A percentile compares a stretch with the other conserved stretches of the same genome.
Evolutionary conservation across 2,797 vertebrate genomes (phyloP).

Genomic region (Brotula barbata): DNA sequence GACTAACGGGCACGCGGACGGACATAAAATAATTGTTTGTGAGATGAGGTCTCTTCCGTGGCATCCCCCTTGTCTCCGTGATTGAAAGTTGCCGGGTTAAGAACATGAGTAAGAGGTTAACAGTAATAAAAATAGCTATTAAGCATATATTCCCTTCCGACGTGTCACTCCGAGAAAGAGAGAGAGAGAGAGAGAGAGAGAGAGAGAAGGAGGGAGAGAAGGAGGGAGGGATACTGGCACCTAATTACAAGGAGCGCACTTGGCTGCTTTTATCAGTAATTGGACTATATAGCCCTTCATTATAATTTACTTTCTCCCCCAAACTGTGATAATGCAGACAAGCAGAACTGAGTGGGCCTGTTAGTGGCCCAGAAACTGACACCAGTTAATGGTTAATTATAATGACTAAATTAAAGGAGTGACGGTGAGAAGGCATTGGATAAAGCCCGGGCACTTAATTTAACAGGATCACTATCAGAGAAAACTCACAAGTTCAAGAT

Average conservation of each 20-base stretch:
- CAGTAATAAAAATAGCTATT: slow-evolving; percentile 87
- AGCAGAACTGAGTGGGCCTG: slow-evolving; percentile 99
- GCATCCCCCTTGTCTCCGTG: slow-evolving; percentile 59
- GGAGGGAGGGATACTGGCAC: slow-evolving; percentile 93
- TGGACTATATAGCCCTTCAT: slow-evolving; percentile 99
- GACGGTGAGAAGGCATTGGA: slow-evolving; percentile 87
- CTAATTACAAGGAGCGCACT: slow-evolving; percentile 96
- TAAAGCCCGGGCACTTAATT: slow-evolving; percentile 93
- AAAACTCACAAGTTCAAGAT: slow-evolving; percentile 79
- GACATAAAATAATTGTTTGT: slow-evolving; percentile 70
- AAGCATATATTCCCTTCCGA: slow-evolving; percentile 87
- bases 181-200: slow-evolving; percentile 34
- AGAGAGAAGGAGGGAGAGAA: slow-evolving; percentile 46
- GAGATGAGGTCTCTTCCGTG: slow-evolving; percentile 45
- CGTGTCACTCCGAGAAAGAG: slow-evolving; percentile 83
- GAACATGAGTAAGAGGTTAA: slow-evolving; percentile 78
- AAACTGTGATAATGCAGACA: slow-evolving; percentile 99
- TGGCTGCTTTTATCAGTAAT: slow-evolving; percentile 99
- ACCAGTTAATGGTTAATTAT: slow-evolving; percentile 99
- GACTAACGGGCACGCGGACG: slow-evolving; percentile 54
- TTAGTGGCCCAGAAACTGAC: slow-evolving; percentile 98
- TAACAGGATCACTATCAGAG: slow-evolving; percentile 86
- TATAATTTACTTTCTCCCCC: slow-evolving; percentile 99
- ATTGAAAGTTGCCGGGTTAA: slow-evolving; percentile 78
- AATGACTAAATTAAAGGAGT: slow-evolving; percentile 99